Evolutionary conservation across 2,113 vertebrate species (phyloP), one percentile per base, ranked within the genome.

Genomic region (Edolisoma coerulescens): DNA sequence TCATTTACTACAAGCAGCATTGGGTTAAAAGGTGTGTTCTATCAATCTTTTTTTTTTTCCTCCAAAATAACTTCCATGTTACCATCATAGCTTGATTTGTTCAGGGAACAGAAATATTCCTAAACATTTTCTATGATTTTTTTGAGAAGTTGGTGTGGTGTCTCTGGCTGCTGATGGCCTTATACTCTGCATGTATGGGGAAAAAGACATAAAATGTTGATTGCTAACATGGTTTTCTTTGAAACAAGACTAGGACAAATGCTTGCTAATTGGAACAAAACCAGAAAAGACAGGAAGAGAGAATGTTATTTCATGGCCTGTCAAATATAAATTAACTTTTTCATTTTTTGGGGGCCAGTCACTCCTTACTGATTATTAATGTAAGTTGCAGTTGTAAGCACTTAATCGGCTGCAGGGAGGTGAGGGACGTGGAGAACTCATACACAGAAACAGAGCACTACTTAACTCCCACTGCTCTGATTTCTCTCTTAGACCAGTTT

Each of bases 261-360:
- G 80, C 60, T 57, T 44, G 33, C 41, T 76, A 57, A 79, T 11
- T 94, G 49, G 61, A 96, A 61, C 1, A 2, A 78, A 64, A 91
- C 52, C 53, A 87, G 84, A 57, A 90, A 63, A 70, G 54, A 54
- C 33, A 50, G 61, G 39, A 69, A 80, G 59, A 65, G 32, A 88
- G 30, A 70, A 89, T 86, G 54, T 92, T 95, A 84, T 71, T 93
- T 87, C 65, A 61, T 91, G 52, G 73, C 77, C 73, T 6, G 4
- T 82, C 32, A 74, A 74, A 91, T 85, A 78, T 93, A 81, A 92
- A 81, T 82, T 64, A 90, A 87, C 28, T 44, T 89, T 57, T 87
- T 90, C 18, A 81, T 78, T 96, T 89, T 92, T 27, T 39, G 47
- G 8, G 14, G 41, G 24, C 49, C 64, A 69, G 56, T 86, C 30